Evolutionary conservation across 2,797 vertebrate species (phyloP), one percentile per base, ranked within the genome.

Genomic region (Peromyscus eremicus): DNA sequence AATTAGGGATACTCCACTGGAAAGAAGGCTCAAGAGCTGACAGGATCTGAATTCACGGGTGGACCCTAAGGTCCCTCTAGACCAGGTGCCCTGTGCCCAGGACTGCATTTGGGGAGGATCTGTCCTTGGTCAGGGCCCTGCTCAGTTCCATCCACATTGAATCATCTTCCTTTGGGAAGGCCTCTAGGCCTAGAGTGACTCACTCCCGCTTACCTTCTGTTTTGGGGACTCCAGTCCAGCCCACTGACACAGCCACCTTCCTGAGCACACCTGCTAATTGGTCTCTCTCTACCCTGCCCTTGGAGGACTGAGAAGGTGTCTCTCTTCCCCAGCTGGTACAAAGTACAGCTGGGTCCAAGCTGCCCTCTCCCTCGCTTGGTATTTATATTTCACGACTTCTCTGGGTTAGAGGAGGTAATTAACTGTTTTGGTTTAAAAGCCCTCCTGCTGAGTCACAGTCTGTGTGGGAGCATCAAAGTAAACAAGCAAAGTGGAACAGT

Each of bases 371-470:
- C 71, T 77, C 89, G 84, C 49, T 6, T 43, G 40, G 21, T 77
- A 89, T 92, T 96, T 96, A 66, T 95, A 68, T 92, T 94, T 94
- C 87, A 49, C 3, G 3, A 82, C 88, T 94, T 95, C 94, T 92
- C 89, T 49, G 82, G 95, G 96, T 96, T 97, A 93, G 62, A 94
- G 92, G 88, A 97, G 84, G 96, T 97, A 97, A 97, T 97, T 94
- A 97, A 97, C 92, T 96, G 95, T 96, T 97, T 97, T 84, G 89
- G 94, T 97, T 97, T 97, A 88, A 97, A 96, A 97, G 97, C 80
- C 83, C 94, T 93, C 96, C 97, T 96, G 97, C 95, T 97, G 97
- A 68, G 95, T 43, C 77, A 49, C 97, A 97, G 97, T 94, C 96
- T 96, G 90, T 29, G 5, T 96, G 95, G 94, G 60, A 93, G 94